Evolutionary conservation across 37 sponge, comb jelly and placozoan genomes (phyloP).

Genomic region (Eunapius fragilis): DNA sequence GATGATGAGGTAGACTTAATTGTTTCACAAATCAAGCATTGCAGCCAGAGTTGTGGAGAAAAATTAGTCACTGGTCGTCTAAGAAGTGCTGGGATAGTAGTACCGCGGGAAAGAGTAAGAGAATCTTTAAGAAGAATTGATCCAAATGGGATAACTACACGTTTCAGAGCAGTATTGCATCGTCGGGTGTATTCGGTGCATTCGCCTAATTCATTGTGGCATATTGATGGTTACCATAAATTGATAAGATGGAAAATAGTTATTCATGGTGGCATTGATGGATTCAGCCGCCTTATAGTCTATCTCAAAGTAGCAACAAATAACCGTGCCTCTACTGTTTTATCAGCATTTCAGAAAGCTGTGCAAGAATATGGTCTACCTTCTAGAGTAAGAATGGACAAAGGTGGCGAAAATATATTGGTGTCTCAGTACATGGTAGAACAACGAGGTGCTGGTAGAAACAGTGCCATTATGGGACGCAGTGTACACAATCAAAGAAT

Average conservation of each 20-base stretch:
- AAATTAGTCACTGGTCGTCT: constrained; percentile 42
- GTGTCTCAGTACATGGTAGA: constrained; percentile 67
- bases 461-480: constrained; percentile 54
- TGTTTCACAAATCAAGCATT: too few species aligned
- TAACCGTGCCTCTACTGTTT: constrained; percentile 61
- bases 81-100: constrained; percentile 18
- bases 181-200: constrained; percentile 44
- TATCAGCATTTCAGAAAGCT: constrained; percentile 48
- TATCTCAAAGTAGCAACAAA: constrained; percentile 55
- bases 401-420: constrained; percentile 67
- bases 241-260: constrained; percentile 67
- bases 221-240: constrained; percentile 74
- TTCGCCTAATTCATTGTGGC: constrained; percentile 74
- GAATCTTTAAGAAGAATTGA: constrained; percentile 56
- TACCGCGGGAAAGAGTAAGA: constrained; percentile 51
- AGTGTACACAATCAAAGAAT: constrained; percentile 81
- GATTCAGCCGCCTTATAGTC: constrained; percentile 58
- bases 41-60: constrained; percentile 29
- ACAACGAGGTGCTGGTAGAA: constrained; percentile 69
- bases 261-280: constrained; percentile 72
- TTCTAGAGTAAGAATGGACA: constrained; percentile 61
- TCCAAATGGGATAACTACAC: constrained; percentile 32
- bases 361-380: constrained; percentile 64
- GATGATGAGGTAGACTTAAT: too few species aligned
- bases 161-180: constrained; percentile 37